Evolutionary conservation across 2,888 invertebrate species (phyloP).

Genomic region (Mythimna ferrago): DNA sequence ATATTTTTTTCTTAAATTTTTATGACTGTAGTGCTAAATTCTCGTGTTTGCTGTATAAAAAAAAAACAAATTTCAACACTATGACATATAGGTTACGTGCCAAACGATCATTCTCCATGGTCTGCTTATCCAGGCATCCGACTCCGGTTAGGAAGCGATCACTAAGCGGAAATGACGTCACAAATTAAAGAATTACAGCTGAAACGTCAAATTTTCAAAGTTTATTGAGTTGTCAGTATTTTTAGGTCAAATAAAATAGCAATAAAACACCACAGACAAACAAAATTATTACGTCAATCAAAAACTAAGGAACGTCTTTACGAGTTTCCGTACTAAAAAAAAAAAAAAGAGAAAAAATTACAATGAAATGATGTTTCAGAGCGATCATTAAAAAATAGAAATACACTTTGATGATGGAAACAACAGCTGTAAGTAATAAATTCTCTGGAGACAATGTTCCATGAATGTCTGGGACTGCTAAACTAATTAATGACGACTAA

Average conservation of each 20-base stretch:
- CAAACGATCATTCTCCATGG: conserved; percentile 21
- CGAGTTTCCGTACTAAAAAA: conserved; percentile 35
- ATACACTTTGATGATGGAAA: conserved; percentile 33
- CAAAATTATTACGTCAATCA: conserved; percentile 50
- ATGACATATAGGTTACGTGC: conserved; percentile 5
- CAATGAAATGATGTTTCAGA: conserved; percentile 65
- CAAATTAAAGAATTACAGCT: conserved; percentile 47
- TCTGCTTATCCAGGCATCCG: conserved; percentile 13
- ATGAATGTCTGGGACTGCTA: conserved; percentile 66
- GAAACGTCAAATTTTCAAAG: conserved; percentile 30
- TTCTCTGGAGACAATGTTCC: conserved; percentile 70
- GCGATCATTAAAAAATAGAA: conserved; percentile 59
- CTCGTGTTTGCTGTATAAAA: conserved; percentile 13
- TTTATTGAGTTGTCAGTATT: conserved; percentile 50
- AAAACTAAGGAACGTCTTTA: conserved; percentile 38
- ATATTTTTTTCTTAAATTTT: conserved; percentile 2
- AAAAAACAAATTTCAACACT: conserved; percentile 22
- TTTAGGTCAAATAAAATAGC: conserved; percentile 34
- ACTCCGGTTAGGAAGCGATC: conserved; percentile 43
- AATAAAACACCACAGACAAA: conserved; percentile 37
- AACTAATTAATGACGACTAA: conserved; percentile 75
- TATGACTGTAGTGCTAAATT: conserved; percentile 19
- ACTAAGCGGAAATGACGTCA: conserved; percentile 54
- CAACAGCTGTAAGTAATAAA: conserved; percentile 79
- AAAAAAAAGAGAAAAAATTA: conserved; percentile 22